Evolutionary conservation across 2,797 vertebrate genomes (phyloP).

Genomic region (Otolemur crassicaudatus): DNA sequence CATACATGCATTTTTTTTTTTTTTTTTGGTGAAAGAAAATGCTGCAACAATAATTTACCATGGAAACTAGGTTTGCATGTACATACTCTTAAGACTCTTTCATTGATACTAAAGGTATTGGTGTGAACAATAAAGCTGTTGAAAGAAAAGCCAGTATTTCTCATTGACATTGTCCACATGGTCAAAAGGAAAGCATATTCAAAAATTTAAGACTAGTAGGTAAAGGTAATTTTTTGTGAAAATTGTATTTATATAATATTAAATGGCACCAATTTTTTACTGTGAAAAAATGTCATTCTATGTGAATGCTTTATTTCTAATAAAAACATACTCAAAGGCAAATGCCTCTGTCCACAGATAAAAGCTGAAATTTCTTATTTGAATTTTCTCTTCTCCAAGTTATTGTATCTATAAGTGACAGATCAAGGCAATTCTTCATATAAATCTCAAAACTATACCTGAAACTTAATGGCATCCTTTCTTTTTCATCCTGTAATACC

Average conservation of each 20-base stretch:
- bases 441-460: not conserved
- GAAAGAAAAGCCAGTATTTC: constrained; percentile 16
- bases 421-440: not conserved
- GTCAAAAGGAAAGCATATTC: constrained; percentile 12
- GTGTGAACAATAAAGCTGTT: not conserved
- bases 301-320: not conserved
- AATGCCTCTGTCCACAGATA: not conserved
- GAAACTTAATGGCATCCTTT: not conserved
- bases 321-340: constrained; percentile 19
- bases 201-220: not conserved
- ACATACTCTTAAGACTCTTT: not conserved
- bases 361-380: not conserved
- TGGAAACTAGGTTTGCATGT: not conserved
- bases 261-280: not conserved
- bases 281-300: not conserved
- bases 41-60: not conserved
- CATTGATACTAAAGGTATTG: not conserved
- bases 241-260: not conserved
- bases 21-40: not conserved
- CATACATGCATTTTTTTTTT: not conserved
- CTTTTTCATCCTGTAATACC: not conserved
- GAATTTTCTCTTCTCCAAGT: not conserved
- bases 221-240: constrained; percentile 19
- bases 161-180: not conserved
- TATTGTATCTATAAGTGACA: not conserved